Conservation (phyloP, 2,113 vertebrate genomes). For the Carlito syrichta region DNA sequence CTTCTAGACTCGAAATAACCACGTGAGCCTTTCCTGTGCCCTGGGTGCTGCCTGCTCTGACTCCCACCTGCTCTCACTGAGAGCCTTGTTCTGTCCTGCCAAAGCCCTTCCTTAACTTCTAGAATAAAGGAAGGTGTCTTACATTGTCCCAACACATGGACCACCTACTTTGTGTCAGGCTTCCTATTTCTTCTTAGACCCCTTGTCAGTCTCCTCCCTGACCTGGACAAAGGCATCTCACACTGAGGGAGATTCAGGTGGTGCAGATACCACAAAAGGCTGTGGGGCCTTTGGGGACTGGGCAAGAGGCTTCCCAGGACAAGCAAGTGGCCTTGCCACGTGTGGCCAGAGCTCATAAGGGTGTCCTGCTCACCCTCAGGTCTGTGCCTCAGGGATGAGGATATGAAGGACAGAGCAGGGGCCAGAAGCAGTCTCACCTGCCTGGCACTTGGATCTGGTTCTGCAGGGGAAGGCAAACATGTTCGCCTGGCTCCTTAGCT, state of each 20-base stretch:
- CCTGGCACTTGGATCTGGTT: slow-evolving; percentile 90
- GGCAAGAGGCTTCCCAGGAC: too few relatives aligned
- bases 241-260: neutral
- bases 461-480: slow-evolving; percentile 86
- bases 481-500: slow-evolving; percentile 81
- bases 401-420: too few relatives aligned
- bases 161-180: too few relatives aligned
- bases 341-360: neutral
- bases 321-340: neutral
- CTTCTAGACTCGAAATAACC: too few relatives aligned
- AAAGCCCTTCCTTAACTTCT: too few relatives aligned
- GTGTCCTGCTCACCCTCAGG: neutral
- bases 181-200: neutral
- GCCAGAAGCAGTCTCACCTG: slow-evolving; percentile 77
- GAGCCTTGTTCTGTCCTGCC: too few relatives aligned
- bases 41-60: too few relatives aligned
- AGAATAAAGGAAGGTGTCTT: neutral
- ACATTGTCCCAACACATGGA: too few relatives aligned
- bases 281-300: too few relatives aligned
- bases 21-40: too few relatives aligned
- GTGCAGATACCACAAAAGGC: neutral
- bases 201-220: neutral
- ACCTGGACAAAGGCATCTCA: neutral
- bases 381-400: neutral
- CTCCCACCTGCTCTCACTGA: too few relatives aligned